Evolutionary conservation across 30 jellyfish, hydroid and myxozoan genomes (phyloP).

Genomic region (Catostylus mosaicus): DNA sequence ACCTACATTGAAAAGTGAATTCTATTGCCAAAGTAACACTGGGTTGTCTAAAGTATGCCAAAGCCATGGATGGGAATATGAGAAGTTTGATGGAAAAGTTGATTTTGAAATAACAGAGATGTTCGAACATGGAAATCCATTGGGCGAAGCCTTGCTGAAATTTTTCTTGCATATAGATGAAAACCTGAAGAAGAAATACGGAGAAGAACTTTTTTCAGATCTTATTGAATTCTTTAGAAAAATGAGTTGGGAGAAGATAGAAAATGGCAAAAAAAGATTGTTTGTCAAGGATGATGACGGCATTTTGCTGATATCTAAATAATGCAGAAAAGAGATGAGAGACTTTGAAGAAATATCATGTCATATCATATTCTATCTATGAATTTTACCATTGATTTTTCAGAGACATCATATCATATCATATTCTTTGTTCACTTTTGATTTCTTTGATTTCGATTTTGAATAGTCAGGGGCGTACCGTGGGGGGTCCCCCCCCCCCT

Average conservation of each 20-base stretch:
- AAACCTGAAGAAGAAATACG: conserved; percentile 5
- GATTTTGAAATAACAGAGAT: conserved; percentile 5
- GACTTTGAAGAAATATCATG: too few species aligned
- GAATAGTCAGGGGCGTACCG: too few species aligned
- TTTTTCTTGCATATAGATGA: conserved; percentile 21
- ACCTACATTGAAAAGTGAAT: conserved; percentile 2
- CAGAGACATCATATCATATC: too few species aligned
- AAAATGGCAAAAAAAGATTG: neutral
- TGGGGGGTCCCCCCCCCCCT: too few species aligned
- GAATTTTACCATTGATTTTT: too few species aligned
- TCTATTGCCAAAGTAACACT: neutral
- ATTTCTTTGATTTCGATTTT: too few species aligned
- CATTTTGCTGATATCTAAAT: neutral
- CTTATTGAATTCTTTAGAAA: conserved; percentile 4
- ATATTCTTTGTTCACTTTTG: too few species aligned
- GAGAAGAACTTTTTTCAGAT: conserved; percentile 3
- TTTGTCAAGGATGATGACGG: conserved; percentile 20
- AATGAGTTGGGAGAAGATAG: neutral
- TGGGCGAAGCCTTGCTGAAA: conserved; percentile 19
- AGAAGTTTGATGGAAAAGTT: neutral
- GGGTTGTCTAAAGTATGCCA: neutral
- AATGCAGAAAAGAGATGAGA: too few species aligned
- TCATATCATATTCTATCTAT: too few species aligned
- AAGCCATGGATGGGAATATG: neutral
- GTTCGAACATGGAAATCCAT: neutral